These are phyloP conservation scores for Pelusios castaneus DNA, from an alignment of 2,113 vertebrate species.

Conservation along the genomic window DNA sequence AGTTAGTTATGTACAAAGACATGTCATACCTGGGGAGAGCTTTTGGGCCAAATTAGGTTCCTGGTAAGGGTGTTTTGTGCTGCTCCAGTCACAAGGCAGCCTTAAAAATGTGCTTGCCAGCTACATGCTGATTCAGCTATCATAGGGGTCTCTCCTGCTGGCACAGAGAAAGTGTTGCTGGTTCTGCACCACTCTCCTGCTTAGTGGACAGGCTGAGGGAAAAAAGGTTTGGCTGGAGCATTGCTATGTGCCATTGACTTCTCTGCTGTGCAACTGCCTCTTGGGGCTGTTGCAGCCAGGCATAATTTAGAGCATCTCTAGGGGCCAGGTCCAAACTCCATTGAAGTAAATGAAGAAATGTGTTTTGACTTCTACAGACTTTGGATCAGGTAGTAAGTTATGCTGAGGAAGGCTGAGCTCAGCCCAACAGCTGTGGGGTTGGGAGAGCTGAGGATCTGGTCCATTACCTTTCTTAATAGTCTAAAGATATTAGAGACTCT, in stretches of 20 bases:
- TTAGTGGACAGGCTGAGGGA: slow-evolving; percentile 18
- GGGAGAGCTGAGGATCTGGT: background rate
- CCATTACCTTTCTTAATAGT: slow-evolving; percentile 1
- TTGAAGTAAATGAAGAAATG: background rate
- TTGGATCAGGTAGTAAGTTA: background rate
- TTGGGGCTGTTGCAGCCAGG: slow-evolving; percentile 12
- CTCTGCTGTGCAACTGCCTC: background rate
- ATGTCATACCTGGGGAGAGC: background rate
- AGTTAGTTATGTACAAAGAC: slow-evolving; percentile 12
- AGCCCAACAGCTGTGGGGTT: background rate
- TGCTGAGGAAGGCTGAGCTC: background rate
- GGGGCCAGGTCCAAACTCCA: background rate
- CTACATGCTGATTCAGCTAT: slow-evolving; percentile 51
- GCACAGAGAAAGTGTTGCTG: slow-evolving; percentile 36
- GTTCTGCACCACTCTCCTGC: slow-evolving; percentile 27
- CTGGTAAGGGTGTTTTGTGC: slow-evolving; percentile 26
- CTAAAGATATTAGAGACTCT: background rate
- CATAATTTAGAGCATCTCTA: background rate
- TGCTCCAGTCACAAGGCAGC: slow-evolving; percentile 22
- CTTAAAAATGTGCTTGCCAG: background rate
- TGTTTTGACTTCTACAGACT: slow-evolving; percentile 14
- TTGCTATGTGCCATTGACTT: background rate
- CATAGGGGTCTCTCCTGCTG: slow-evolving; percentile 46
- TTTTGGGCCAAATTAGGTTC: slow-evolving; percentile 41
- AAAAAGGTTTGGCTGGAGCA: background rate